These are phyloP conservation scores for Saturnia pavonia DNA, from an alignment of 2,888 invertebrate species.

Conservation along the genomic window DNA sequence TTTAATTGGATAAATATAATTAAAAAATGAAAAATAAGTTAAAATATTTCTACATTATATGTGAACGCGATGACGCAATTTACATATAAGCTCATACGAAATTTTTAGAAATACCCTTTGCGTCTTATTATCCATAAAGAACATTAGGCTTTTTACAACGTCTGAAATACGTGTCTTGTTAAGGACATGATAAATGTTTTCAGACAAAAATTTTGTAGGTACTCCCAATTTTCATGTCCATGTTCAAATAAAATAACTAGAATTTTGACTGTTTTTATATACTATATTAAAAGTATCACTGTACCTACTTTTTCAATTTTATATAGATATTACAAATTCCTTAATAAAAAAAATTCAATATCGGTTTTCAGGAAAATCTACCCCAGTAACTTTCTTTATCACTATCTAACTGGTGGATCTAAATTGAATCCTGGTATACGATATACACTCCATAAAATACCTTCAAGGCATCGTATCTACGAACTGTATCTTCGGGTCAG, in stretches of 20 bases:
- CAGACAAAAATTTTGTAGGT: not conserved
- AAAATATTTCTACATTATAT: not conserved
- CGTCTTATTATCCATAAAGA: constrained; percentile 21
- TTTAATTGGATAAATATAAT: too few relatives aligned
- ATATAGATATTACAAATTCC: too few relatives aligned
- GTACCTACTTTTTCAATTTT: too few relatives aligned
- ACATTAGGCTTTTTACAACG: constrained; percentile 16
- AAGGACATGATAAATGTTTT: constrained; percentile 22
- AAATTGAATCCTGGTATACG: constrained; percentile 75
- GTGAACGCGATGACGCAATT: not conserved
- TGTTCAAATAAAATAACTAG: not conserved
- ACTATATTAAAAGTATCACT: not conserved
- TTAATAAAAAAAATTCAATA: not conserved
- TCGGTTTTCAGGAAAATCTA: constrained; percentile 10
- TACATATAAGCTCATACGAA: not conserved
- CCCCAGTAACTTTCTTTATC: constrained; percentile 20
- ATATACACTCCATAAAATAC: constrained; percentile 67
- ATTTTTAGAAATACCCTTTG: constrained; percentile 18
- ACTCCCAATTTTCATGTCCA: not conserved
- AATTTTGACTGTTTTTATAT: not conserved
- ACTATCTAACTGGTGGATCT: constrained; percentile 70
- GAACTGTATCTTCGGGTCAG: constrained; percentile 34
- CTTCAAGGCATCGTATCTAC: constrained; percentile 37
- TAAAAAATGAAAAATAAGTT: not conserved
- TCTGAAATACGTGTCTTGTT: constrained; percentile 21